Conservation (phyloP, 2,888 invertebrate species). For the Girardia tigrina region DNA sequence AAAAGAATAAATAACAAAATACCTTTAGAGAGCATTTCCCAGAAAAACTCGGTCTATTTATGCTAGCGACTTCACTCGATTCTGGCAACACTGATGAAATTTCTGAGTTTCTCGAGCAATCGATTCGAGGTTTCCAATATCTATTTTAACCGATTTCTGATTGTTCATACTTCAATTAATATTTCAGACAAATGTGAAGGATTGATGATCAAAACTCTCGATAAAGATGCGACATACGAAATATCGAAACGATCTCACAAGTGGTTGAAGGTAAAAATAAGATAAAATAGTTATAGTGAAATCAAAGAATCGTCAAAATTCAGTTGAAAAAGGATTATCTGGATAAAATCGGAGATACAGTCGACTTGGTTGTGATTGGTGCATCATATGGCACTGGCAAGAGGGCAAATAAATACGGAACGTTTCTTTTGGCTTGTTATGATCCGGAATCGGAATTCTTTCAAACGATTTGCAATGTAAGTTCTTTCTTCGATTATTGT, state of each 20-base stretch:
- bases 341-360: conserved; percentile 83
- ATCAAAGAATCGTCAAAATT: no score
- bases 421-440: conserved; percentile 82
- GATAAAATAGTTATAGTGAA: no score
- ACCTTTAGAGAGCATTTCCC: conserved; percentile 3
- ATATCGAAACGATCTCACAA: conserved; percentile 67
- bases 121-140: no score
- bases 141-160: no score
- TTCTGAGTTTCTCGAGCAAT: conserved; percentile 78
- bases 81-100: conserved; percentile 76
- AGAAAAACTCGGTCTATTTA: conserved; percentile 63
- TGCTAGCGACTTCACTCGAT: conserved; percentile 70
- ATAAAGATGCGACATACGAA: conserved; percentile 78
- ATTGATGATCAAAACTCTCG: conserved; percentile 87
- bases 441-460: conserved; percentile 76
- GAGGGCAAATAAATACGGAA: conserved; percentile 79
- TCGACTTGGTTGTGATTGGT: conserved; percentile 87
- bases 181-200: conserved; percentile 96
- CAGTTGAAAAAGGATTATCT: conserved; percentile 94
- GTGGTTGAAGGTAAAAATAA: no score
- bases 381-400: conserved; percentile 82
- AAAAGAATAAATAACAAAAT: no score
- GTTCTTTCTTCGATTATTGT: no score
- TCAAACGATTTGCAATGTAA: conserved; percentile 79
- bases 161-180: no score